Conservation (phyloP, 2,797 vertebrate genomes). For the Trachurus trachurus region DNA sequence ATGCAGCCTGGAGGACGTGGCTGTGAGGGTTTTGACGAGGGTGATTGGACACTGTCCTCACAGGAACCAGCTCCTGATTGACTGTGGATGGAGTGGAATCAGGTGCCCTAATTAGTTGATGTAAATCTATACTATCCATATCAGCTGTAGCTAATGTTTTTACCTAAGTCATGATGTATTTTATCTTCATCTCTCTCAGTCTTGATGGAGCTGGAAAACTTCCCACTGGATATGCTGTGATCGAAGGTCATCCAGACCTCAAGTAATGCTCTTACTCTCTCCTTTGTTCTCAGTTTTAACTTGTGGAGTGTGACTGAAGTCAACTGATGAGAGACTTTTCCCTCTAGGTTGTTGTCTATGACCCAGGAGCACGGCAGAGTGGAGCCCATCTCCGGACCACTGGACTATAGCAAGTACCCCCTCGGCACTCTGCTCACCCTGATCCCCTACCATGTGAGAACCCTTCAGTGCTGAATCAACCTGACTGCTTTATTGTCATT, state of each 20-base stretch:
- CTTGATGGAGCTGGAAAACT: slow-evolving; percentile 84
- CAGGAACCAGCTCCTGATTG: slow-evolving; percentile 89
- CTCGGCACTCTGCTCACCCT: slow-evolving; percentile 85
- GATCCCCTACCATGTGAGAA: slow-evolving; percentile 89
- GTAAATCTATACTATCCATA: too few species aligned
- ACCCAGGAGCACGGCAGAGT: slow-evolving; percentile 91
- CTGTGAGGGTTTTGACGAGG: slow-evolving; percentile 88
- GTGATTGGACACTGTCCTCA: slow-evolving; percentile 89
- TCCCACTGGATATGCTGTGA: slow-evolving; percentile 84
- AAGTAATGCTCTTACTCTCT: slow-evolving; percentile 74
- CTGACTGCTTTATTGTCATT: neutral
- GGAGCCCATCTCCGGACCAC: slow-evolving; percentile 80
- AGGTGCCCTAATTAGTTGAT: slow-evolving; percentile 58
- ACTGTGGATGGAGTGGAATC: slow-evolving; percentile 89
- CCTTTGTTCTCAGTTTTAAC: neutral
- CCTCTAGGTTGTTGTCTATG: slow-evolving; percentile 86
- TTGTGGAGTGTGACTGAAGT: neutral
- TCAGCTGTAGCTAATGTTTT: neutral
- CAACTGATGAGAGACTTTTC: slow-evolving; percentile 12
- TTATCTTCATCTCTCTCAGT: slow-evolving; percentile 65
- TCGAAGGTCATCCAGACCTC: slow-evolving; percentile 88
- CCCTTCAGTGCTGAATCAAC: neutral
- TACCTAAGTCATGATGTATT: neutral
- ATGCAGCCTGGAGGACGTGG: slow-evolving; percentile 87
- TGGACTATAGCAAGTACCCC: slow-evolving; percentile 87